phyloP scores from a whole-genome alignment of 92 coral and sea anemone genomes.

The Scolanthus callimorphus region DNA sequence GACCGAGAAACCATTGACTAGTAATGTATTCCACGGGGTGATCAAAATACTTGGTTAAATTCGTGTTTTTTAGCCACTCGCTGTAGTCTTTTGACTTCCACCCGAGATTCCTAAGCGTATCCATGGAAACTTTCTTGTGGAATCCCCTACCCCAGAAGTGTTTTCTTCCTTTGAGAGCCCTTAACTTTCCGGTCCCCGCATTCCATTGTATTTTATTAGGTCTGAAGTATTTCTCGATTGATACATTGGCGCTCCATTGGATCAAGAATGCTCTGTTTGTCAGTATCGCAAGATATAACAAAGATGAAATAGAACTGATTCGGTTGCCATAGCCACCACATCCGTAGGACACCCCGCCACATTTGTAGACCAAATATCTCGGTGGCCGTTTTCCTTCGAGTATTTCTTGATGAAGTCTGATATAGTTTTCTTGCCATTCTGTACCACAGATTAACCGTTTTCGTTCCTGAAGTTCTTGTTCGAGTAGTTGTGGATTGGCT shows the following conservation, averaged over 20 bases:
- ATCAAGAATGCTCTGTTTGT: constrained; percentile 65
- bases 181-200: constrained; percentile 18
- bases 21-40: constrained; percentile 53
- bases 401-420: constrained; percentile 37
- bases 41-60: constrained; percentile 24
- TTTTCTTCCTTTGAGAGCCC: constrained; percentile 18
- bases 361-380: constrained; percentile 45
- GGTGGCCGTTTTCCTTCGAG: constrained; percentile 15
- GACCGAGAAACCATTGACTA: constrained; percentile 66
- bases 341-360: constrained; percentile 56
- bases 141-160: constrained; percentile 73
- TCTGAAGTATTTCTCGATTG: constrained; percentile 40
- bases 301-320: constrained; percentile 48
- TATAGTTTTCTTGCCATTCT: constrained; percentile 43
- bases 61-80: constrained; percentile 38
- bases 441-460: constrained; percentile 26
- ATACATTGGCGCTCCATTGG: constrained; percentile 48
- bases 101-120: constrained; percentile 14
- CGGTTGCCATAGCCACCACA: constrained; percentile 84
- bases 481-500: too few species aligned
- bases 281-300: constrained; percentile 57
- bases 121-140: constrained; percentile 6
- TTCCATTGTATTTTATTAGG: constrained; percentile 61
- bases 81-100: constrained; percentile 9
- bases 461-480: too few species aligned